Base-by-base conservation (phyloP, 2,797 vertebrate genomes). In the Amblyopsis hoosieri region DNA sequence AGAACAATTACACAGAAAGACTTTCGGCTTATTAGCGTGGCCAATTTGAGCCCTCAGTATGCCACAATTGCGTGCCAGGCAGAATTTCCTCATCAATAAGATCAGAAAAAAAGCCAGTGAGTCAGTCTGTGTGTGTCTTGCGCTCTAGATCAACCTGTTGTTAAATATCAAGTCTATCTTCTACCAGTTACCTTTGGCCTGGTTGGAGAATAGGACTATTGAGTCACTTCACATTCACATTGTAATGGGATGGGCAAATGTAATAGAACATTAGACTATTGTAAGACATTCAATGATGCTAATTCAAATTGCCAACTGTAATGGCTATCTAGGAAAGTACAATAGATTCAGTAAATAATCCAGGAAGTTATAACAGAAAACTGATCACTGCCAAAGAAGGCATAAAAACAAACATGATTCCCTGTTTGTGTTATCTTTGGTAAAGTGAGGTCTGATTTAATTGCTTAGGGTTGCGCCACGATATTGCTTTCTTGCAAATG, bases 11-110 rank as follows among this genome's bases (percentile, higher is more conserved):
- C 9, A n/a, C 14, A 51, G 15, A 52, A 7, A 19, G 17, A 3
- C 15, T n/a, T 10, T 19, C 4, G 17, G 51, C 51, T 14, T 15
- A 15, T 57, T 37, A 45, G 2, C 15, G 42, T 57, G 15, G 42
- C 33, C 54, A 45, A 4, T 29, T 13, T 11, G 8, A 15, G 14
- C 33, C 15, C 50, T 57, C 54, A 17, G 54, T 15, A 53, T 31
- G 19, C 14, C 1, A 46, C 17, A 19, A 57, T 51, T 67, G 46
- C 33, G 56, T 60, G 31, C 17, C 31, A 31, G 37, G 47, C 33
- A 46, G 33, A 37, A 13, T 50, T 60, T 56, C 52, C 61, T 52
- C 4, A 15, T 3, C 17, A 59, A 62, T 62, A 63, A 63, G 49
- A 45, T 45, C 37, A 23, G 50, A 23, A 52, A 56, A 48, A 54